Evolutionary conservation across 2,888 invertebrate genomes (phyloP).

Genomic region (Drosophila tripunctata): DNA sequence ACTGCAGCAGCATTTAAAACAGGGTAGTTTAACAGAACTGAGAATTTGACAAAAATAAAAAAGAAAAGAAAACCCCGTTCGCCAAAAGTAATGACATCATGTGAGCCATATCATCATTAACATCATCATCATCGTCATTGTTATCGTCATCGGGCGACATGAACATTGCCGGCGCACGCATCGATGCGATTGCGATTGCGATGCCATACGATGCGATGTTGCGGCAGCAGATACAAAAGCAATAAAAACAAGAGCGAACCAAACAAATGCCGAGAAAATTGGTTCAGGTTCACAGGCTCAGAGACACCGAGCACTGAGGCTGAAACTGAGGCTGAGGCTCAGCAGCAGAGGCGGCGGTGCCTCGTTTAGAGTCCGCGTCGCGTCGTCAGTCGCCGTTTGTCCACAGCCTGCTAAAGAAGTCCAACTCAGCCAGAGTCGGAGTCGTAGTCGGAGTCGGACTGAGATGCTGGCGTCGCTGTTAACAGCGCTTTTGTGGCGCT

Average conservation of each 20-base stretch:
- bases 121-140: neutral
- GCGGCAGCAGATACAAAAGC: conserved; percentile 35
- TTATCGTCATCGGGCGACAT: conserved; percentile 7
- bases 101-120: conserved; percentile 21
- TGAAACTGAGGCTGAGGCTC: no score
- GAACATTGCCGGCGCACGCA: conserved; percentile 1
- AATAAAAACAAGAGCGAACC: conserved; percentile 52
- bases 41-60: no score
- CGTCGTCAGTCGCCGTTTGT: conserved; percentile 72
- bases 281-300: conserved; percentile 63
- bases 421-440: conserved; percentile 16
- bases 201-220: neutral
- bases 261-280: conserved; percentile 63
- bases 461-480: conserved; percentile 27
- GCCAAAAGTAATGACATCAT: conserved; percentile 75
- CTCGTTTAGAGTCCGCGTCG: conserved; percentile 51
- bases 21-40: conserved; percentile 18
- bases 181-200: conserved; percentile 2
- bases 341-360: conserved; percentile 47
- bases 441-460: conserved; percentile 8
- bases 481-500: conserved; percentile 37
- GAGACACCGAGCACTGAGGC: no score
- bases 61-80: conserved; percentile 17
- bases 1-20: neutral
- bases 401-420: conserved; percentile 68